Evolutionary conservation across 2,113 vertebrate genomes (phyloP).

Genomic region (Oplegnathus fasciatus): DNA sequence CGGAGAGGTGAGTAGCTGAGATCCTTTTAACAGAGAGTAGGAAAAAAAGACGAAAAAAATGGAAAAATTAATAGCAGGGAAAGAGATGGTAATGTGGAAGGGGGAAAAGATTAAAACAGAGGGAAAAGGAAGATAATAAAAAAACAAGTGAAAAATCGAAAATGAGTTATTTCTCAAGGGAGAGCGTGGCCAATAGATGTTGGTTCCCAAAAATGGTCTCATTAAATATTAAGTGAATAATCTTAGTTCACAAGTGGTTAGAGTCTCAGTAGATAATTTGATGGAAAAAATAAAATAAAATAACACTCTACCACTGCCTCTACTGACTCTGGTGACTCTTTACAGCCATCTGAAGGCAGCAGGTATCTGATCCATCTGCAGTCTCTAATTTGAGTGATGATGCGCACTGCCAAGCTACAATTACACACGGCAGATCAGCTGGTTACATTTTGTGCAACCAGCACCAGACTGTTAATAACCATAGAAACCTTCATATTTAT

Average conservation of each 20-base stretch:
- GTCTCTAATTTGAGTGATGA: not conserved
- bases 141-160: not conserved
- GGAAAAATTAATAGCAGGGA: not conserved
- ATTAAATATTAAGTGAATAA: not conserved
- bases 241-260: not conserved
- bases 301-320: not conserved
- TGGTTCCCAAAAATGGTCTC: not conserved
- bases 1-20: conserved; percentile 15
- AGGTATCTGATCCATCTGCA: not conserved
- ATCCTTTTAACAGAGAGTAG: not conserved
- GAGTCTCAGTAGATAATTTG: not conserved
- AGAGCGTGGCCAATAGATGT: not conserved
- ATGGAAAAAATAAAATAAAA: not conserved
- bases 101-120: not conserved
- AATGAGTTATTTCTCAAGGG: not conserved
- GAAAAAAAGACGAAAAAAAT: not conserved
- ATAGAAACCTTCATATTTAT: not conserved
- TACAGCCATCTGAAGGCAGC: conserved; percentile 5
- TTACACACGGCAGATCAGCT: not conserved
- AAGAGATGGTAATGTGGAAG: not conserved
- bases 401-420: not conserved
- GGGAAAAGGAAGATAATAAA: not conserved
- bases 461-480: not conserved
- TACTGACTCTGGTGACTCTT: not conserved
- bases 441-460: not conserved